These are phyloP conservation scores for Takifugu ocellatus DNA, from an alignment of 2,797 vertebrate genomes.

Conservation along the genomic window DNA sequence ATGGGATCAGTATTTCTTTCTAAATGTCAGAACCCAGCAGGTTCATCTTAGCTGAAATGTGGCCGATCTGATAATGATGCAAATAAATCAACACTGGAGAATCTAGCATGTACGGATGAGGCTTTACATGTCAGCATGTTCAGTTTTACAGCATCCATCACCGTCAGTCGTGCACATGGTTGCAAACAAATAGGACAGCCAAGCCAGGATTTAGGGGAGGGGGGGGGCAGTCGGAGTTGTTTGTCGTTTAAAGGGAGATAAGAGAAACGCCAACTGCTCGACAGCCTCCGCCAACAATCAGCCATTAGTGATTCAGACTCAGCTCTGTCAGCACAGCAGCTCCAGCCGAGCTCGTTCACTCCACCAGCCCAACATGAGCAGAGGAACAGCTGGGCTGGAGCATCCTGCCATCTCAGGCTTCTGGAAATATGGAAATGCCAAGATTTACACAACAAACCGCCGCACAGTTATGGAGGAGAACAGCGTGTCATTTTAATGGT, in stretches of 20 bases:
- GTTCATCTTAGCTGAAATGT: not conserved
- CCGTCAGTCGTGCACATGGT: constrained; percentile 13
- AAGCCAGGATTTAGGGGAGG: constrained; percentile 3
- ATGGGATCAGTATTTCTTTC: not conserved
- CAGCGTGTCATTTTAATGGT: constrained; percentile 22
- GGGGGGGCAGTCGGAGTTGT: constrained; percentile 23
- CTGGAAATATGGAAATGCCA: constrained; percentile 57
- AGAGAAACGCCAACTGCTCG: constrained; percentile 58
- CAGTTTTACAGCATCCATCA: constrained; percentile 56
- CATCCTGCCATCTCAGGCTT: constrained; percentile 43
- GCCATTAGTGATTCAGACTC: constrained; percentile 56
- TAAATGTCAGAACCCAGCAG: too few relatives aligned
- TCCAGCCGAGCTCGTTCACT: constrained; percentile 45
- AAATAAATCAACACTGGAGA: too few relatives aligned
- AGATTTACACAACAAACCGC: constrained; percentile 13
- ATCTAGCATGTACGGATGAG: constrained; percentile 8
- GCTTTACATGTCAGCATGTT: constrained; percentile 62
- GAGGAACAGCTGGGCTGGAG: constrained; percentile 54
- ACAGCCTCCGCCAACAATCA: constrained; percentile 54
- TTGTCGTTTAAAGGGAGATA: constrained; percentile 58
- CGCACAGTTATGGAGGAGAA: constrained; percentile 10
- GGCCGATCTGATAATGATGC: too few relatives aligned
- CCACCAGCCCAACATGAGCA: constrained; percentile 40
- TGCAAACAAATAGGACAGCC: constrained; percentile 24
- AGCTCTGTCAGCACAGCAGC: constrained; percentile 44